These are phyloP conservation scores for Parotocinclus haroldoi DNA, from an alignment of 2,797 vertebrate genomes.

Conservation along the genomic window DNA sequence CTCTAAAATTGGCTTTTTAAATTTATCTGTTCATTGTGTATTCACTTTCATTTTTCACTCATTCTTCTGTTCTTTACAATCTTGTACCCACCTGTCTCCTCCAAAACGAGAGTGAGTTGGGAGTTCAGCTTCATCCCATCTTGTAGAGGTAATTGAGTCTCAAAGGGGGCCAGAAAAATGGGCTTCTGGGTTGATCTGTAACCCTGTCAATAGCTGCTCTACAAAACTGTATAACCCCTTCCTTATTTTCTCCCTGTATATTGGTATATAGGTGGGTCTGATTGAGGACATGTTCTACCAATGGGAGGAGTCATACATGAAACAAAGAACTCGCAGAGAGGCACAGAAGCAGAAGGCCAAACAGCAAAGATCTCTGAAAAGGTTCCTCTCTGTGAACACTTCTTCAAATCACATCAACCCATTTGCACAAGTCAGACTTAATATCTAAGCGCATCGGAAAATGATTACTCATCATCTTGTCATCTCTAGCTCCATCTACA, in stretches of 20 bases:
- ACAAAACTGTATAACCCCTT: conserved; percentile 5
- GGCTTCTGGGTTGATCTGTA: conserved; percentile 18
- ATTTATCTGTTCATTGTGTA: conserved; percentile 44
- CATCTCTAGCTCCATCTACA: conserved; percentile 33
- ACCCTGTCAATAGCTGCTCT: conserved; percentile 13
- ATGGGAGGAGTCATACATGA: conserved; percentile 65
- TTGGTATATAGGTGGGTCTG: conserved; percentile 31
- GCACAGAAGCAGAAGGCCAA: conserved; percentile 53
- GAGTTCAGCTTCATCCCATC: conserved; percentile 31
- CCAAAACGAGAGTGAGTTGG: conserved; percentile 43
- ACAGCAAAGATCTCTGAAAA: conserved; percentile 36
- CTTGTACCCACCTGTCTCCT: conserved; percentile 24
- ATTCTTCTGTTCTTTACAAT: conserved; percentile 29
- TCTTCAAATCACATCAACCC: neutral
- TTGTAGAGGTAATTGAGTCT: conserved; percentile 54
- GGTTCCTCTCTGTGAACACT: neutral
- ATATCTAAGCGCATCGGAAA: conserved; percentile 8
- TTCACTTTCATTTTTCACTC: conserved; percentile 48
- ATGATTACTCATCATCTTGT: conserved; percentile 46
- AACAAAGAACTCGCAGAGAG: conserved; percentile 56
- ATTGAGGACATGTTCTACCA: conserved; percentile 67
- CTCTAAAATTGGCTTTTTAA: conserved; percentile 37
- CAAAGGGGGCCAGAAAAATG: conserved; percentile 35
- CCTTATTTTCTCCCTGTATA: neutral
- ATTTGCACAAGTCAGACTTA: conserved; percentile 35